Percentiles rank a stretch among this genome's conserved stretches.
Evolutionary conservation across 2,113 vertebrate genomes (phyloP).

Genomic region (Pyxicephalus adspersus): DNA sequence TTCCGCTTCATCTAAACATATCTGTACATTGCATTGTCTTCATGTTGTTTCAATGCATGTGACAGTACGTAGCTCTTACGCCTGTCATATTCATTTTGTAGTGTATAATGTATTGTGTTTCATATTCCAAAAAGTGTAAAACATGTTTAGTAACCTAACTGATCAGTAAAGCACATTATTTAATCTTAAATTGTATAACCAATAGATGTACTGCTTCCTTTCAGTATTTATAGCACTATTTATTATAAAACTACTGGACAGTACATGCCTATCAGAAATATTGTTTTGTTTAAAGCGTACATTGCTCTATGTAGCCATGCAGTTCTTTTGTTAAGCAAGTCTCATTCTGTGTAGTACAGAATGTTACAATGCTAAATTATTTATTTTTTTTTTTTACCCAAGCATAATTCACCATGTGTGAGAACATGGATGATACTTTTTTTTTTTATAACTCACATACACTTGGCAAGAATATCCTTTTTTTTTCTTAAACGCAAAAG

Average conservation of each 20-base stretch:
- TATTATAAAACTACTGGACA: too few relatives aligned
- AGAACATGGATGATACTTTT: neutral
- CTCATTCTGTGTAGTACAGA: too few relatives aligned
- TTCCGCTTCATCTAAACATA: neutral
- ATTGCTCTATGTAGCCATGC: too few relatives aligned
- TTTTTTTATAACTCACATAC: too few relatives aligned
- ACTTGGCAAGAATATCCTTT: slow-evolving; percentile 4
- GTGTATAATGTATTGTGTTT: neutral
- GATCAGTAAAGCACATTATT: neutral
- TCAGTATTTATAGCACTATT: too few relatives aligned
- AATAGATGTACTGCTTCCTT: too few relatives aligned
- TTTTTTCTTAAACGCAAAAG: slow-evolving; percentile 21
- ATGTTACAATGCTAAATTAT: too few relatives aligned
- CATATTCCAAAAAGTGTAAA: too few relatives aligned
- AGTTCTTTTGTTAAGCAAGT: too few relatives aligned
- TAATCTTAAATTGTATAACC: neutral
- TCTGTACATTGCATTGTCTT: slow-evolving; percentile 41
- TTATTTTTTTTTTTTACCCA: neutral
- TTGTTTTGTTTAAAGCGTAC: too few relatives aligned
- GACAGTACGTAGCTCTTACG: neutral
- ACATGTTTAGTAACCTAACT: too few relatives aligned
- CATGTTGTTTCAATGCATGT: slow-evolving; percentile 6
- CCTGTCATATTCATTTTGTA: neutral
- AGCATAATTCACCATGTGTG: neutral
- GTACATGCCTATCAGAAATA: too few relatives aligned